These are phyloP conservation scores for Scaptomyza caliginosa DNA, from an alignment of 2,888 invertebrate genomes.

Conservation along the genomic window DNA sequence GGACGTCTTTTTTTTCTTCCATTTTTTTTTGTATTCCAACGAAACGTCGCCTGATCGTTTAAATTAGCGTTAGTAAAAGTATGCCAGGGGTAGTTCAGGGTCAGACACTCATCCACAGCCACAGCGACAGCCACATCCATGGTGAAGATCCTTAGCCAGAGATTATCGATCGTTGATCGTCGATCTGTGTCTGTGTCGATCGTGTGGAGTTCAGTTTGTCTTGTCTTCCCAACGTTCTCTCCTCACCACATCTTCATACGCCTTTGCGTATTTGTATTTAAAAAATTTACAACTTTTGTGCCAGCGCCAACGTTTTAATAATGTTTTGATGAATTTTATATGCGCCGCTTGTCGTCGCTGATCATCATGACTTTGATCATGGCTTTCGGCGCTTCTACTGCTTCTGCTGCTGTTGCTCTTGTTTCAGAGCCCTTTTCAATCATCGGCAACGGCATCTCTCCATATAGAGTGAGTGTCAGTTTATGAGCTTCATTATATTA, in stretches of 20 bases:
- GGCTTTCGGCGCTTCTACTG: slow-evolving; percentile 58
- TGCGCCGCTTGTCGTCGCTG: slow-evolving; percentile 76
- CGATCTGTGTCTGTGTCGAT: slow-evolving; percentile 13
- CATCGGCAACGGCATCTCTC: slow-evolving; percentile 23
- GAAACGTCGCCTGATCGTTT: slow-evolving; percentile 65
- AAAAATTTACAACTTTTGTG: slow-evolving; percentile 72
- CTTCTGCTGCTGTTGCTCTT: neutral
- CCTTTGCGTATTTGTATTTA: slow-evolving; percentile 71
- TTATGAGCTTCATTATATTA: slow-evolving; percentile 74
- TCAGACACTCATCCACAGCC: slow-evolving; percentile 8
- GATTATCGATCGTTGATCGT: slow-evolving; percentile 65
- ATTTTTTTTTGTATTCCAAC: slow-evolving; percentile 43
- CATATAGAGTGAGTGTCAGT: slow-evolving; percentile 65
- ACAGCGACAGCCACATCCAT: neutral
- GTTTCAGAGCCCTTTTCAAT: slow-evolving; percentile 1
- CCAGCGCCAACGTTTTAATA: slow-evolving; percentile 72
- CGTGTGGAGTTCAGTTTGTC: slow-evolving; percentile 9
- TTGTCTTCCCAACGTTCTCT: neutral
- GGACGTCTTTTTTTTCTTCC: neutral
- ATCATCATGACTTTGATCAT: slow-evolving; percentile 63
- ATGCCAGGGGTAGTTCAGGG: slow-evolving; percentile 63
- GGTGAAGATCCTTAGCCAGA: slow-evolving; percentile 6
- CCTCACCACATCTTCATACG: neutral
- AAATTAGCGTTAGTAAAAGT: slow-evolving; percentile 78
- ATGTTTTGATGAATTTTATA: slow-evolving; percentile 79